These are phyloP conservation scores for Colinus virginianus DNA, from an alignment of 2,113 vertebrate species.

Conservation along the genomic window DNA sequence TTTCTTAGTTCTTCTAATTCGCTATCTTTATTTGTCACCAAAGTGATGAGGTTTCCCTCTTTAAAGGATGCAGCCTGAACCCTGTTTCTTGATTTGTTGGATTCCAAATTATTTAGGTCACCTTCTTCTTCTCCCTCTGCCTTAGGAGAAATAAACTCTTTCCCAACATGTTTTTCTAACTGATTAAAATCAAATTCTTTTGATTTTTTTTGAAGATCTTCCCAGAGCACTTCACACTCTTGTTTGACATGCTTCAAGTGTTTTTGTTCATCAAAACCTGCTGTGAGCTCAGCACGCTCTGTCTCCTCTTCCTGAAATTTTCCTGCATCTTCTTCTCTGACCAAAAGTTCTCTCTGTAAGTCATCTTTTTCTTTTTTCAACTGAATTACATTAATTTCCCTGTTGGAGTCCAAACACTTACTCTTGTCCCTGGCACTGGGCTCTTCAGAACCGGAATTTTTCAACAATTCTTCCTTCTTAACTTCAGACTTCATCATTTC, in stretches of 20 bases:
- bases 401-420: neutral
- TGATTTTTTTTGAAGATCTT: constrained; percentile 68
- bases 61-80: neutral
- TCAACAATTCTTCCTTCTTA: constrained; percentile 55
- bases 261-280: constrained; percentile 74
- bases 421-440: neutral
- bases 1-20: constrained; percentile 35
- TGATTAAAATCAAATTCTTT: constrained; percentile 63
- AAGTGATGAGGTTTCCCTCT: constrained; percentile 38
- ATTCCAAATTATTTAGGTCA: constrained; percentile 47
- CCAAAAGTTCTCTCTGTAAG: constrained; percentile 81
- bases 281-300: constrained; percentile 68
- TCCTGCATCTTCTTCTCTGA: constrained; percentile 74
- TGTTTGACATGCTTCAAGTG: constrained; percentile 60
- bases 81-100: constrained; percentile 63
- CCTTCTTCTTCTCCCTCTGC: constrained; percentile 58
- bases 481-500: constrained; percentile 75
- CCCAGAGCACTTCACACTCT: constrained; percentile 55
- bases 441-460: neutral
- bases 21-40: constrained; percentile 49
- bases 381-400: constrained; percentile 23
- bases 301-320: constrained; percentile 76
- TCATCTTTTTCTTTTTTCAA: constrained; percentile 78
- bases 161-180: constrained; percentile 44
- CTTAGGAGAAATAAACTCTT: constrained; percentile 59